Evolutionary conservation across 2,888 invertebrate species (phyloP).

Genomic region (Volucella inanis): DNA sequence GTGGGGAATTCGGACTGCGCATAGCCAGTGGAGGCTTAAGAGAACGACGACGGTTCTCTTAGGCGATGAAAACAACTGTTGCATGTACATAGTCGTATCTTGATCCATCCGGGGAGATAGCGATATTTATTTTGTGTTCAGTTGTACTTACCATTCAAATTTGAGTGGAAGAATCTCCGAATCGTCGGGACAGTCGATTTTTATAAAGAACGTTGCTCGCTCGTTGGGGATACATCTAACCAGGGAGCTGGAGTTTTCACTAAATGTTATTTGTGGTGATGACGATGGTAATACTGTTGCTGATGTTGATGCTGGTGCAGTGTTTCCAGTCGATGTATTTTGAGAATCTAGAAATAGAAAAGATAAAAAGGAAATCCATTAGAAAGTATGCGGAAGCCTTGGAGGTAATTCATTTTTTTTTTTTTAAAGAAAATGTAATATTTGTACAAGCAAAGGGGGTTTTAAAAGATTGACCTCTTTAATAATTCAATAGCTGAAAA

Average conservation of each 20-base stretch:
- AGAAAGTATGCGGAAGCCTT: slow-evolving; percentile 67
- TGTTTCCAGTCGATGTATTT: slow-evolving; percentile 60
- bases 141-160: slow-evolving; percentile 82
- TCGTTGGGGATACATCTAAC: slow-evolving; percentile 82
- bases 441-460: background rate
- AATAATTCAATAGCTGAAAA: background rate
- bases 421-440: slow-evolving; percentile 13
- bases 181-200: slow-evolving; percentile 82
- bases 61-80: slow-evolving; percentile 36
- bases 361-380: slow-evolving; percentile 31
- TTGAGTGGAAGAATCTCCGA: slow-evolving; percentile 81
- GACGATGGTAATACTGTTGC: slow-evolving; percentile 29
- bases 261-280: slow-evolving; percentile 80
- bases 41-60: slow-evolving; percentile 67
- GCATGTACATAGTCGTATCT: background rate
- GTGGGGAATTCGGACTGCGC: slow-evolving; percentile 53
- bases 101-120: background rate
- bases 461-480: slow-evolving; percentile 15
- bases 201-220: slow-evolving; percentile 82
- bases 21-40: slow-evolving; percentile 60
- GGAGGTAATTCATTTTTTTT: slow-evolving; percentile 32
- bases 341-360: slow-evolving; percentile 68
- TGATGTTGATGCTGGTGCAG: slow-evolving; percentile 49
- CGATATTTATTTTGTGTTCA: background rate
- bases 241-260: slow-evolving; percentile 82